Evolutionary conservation across 2,888 invertebrate genomes (phyloP).

Genomic region (Zaprionus lineosus): DNA sequence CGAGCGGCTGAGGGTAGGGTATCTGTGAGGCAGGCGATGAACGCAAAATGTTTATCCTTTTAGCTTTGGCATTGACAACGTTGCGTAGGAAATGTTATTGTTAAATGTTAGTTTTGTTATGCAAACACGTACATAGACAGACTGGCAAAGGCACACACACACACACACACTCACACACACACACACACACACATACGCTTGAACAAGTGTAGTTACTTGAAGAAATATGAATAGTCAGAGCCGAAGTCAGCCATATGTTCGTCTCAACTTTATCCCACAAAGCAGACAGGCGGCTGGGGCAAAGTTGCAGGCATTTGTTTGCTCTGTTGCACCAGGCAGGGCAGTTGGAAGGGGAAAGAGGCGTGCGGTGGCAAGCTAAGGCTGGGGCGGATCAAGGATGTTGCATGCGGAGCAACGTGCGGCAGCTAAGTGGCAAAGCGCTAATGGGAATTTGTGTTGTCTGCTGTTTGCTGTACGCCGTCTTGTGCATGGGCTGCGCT

Average conservation of each 20-base stretch:
- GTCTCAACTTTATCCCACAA: conserved; percentile 71
- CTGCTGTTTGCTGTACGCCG: conserved; percentile 50
- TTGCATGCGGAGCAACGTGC: background rate
- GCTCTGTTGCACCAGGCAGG: conserved; percentile 1
- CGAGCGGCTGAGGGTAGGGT: conserved; percentile 9
- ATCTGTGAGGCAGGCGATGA: conserved; percentile 36
- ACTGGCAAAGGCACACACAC: conserved; percentile 7
- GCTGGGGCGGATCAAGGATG: too few species aligned
- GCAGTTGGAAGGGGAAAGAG: background rate
- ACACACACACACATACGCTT: conserved; percentile 3
- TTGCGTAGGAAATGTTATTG: conserved; percentile 72
- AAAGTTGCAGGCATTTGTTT: conserved; percentile 6
- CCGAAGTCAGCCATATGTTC: conserved; percentile 71
- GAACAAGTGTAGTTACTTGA: conserved; percentile 21
- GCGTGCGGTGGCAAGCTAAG: background rate
- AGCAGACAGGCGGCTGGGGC: conserved; percentile 32
- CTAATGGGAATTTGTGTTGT: conserved; percentile 74
- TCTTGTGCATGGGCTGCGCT: conserved; percentile 64
- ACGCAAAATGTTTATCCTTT: conserved; percentile 69
- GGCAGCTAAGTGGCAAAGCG: conserved; percentile 53
- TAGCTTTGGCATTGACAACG: conserved; percentile 67
- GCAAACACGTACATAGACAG: conserved; percentile 61
- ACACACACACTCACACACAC: conserved; percentile 14
- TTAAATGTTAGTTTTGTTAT: conserved; percentile 77
- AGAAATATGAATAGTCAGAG: conserved; percentile 75